Evolutionary conservation across 2,888 invertebrate species (phyloP).

Genomic region (Xylota sylvarum): DNA sequence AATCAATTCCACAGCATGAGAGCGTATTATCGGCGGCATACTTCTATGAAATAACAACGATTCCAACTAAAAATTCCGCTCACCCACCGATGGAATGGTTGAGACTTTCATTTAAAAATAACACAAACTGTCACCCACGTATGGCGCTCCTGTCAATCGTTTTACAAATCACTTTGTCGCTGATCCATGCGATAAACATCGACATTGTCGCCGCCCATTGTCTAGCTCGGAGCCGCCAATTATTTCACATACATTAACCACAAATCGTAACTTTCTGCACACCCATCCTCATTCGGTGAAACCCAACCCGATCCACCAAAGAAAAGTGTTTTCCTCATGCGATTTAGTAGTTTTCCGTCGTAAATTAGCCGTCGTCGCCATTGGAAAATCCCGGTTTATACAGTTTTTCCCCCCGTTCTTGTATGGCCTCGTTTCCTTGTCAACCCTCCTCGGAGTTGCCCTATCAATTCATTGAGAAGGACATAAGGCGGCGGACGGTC

Average conservation of each 20-base stretch:
- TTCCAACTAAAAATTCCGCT: constrained; percentile 41
- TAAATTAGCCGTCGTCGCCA: constrained; percentile 40
- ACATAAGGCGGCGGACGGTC: too few relatives aligned
- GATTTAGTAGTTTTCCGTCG: constrained; percentile 49
- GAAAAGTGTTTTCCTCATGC: constrained; percentile 53
- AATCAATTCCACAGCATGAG: constrained; percentile 13
- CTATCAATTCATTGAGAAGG: constrained; percentile 10
- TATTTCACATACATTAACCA: constrained; percentile 59
- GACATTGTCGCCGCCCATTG: constrained; percentile 53
- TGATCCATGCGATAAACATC: constrained; percentile 63
- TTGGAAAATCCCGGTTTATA: constrained; percentile 29
- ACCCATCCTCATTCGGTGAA: constrained; percentile 21
- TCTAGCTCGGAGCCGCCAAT: constrained; percentile 42
- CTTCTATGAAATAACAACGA: constrained; percentile 9
- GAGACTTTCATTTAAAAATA: constrained; percentile 31
- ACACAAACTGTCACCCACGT: constrained; percentile 52
- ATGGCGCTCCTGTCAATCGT: constrained; percentile 67
- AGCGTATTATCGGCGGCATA: background rate
- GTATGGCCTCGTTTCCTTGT: constrained; percentile 28
- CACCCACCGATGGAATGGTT: constrained; percentile 9
- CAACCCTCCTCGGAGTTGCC: constrained; percentile 21
- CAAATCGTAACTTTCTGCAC: constrained; percentile 52
- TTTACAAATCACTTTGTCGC: constrained; percentile 66
- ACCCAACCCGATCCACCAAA: background rate
- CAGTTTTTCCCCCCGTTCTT: constrained; percentile 5